Conservation (phyloP, 2,113 vertebrate species). For the Spilogale gracilis region DNA sequence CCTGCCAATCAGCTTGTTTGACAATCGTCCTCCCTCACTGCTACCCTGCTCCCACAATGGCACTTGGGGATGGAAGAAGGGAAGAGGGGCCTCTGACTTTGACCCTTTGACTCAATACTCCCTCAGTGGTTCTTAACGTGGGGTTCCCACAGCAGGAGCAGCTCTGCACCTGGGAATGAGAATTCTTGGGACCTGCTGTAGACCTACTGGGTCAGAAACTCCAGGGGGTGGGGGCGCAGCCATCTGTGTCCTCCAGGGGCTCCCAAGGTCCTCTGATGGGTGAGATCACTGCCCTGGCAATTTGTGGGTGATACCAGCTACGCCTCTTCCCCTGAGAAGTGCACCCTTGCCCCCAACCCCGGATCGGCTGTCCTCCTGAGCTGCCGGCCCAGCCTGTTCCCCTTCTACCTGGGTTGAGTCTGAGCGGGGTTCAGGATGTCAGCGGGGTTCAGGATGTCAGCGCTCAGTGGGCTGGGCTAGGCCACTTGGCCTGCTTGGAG, state of each 20-base stretch:
- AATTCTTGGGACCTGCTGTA: accelerated
- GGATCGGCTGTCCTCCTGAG: accelerated
- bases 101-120: not conserved
- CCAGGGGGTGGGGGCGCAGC: accelerated
- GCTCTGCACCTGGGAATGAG: not conserved
- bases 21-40: not conserved
- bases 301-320: not conserved
- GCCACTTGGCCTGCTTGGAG: not conserved
- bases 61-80: accelerated
- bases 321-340: accelerated
- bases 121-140: not conserved
- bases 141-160: not conserved
- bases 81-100: not conserved
- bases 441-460: accelerated
- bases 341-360: no score
- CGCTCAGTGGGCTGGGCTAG: accelerated
- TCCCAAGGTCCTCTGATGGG: no score
- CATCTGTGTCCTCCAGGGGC: not conserved
- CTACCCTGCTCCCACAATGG: accelerated
- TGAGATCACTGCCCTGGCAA: not conserved
- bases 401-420: no score
- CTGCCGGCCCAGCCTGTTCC: no score
- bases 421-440: not conserved
- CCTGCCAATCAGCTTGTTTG: not conserved
- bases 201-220: not conserved